Percentiles rank a stretch among this genome's conserved stretches.
Evolutionary conservation across 2,113 vertebrate genomes (phyloP).

Genomic region (Myotis davidii): DNA sequence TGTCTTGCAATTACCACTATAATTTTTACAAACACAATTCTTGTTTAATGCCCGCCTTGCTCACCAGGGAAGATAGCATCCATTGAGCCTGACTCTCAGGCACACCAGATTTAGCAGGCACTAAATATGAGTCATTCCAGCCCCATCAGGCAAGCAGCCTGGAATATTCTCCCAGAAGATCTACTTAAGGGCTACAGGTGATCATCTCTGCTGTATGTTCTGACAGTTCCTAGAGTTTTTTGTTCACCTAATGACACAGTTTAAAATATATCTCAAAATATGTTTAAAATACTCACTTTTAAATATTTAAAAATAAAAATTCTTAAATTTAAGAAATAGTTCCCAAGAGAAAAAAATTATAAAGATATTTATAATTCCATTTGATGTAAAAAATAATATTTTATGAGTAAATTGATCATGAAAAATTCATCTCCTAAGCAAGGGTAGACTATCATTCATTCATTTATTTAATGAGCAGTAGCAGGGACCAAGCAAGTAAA

Average conservation of each 20-base stretch:
- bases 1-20: neutral
- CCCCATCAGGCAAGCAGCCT: neutral
- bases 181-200: neutral
- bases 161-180: neutral
- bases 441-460: constrained; percentile 5
- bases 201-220: neutral
- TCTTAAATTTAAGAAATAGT: constrained; percentile 17
- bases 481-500: neutral
- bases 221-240: neutral
- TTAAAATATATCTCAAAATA: constrained; percentile 18
- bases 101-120: neutral
- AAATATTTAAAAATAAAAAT: constrained; percentile 4
- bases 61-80: neutral
- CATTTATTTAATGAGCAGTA: constrained; percentile 30
- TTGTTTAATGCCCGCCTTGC: neutral
- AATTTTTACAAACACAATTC: neutral
- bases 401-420: constrained; percentile 33
- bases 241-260: neutral
- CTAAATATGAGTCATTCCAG: neutral
- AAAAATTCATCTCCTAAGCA: constrained; percentile 60
- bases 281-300: neutral
- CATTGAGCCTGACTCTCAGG: neutral
- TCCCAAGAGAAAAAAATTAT: neutral
- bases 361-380: constrained; percentile 36
- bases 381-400: constrained; percentile 43